Conservation (phyloP, 1,140 invertebrate species). For the Drosophila seguyi region DNA sequence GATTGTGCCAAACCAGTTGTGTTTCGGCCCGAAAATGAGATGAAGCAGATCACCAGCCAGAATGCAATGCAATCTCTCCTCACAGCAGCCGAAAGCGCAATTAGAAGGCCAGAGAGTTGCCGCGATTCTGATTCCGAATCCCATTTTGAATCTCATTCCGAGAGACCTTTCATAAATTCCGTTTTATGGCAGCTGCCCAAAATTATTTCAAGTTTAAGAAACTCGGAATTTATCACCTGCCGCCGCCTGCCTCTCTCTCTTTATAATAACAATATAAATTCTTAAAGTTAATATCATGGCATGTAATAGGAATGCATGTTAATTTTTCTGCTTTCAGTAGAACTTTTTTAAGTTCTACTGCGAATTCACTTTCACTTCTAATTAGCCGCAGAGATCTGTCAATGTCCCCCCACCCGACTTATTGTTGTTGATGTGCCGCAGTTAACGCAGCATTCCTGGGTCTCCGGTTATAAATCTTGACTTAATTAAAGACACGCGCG, state of each 20-base stretch:
- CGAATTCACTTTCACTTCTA: constrained; percentile 52
- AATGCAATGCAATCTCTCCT: constrained; percentile 35
- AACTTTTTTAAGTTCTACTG: not conserved
- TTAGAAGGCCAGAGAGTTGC: constrained; percentile 17
- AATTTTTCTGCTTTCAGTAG: not conserved
- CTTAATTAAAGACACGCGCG: constrained; percentile 78
- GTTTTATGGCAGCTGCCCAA: constrained; percentile 56
- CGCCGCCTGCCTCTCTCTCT: not conserved
- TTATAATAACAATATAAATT: constrained; percentile 22
- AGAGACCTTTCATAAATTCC: constrained; percentile 67
- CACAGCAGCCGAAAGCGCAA: constrained; percentile 11
- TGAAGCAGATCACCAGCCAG: constrained; percentile 18
- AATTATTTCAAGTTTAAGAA: constrained; percentile 45
- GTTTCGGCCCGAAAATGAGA: constrained; percentile 20
- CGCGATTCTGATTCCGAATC: not conserved
- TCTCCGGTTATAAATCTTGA: constrained; percentile 69
- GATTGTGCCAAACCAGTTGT: constrained; percentile 66
- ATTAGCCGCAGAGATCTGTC: constrained; percentile 29
- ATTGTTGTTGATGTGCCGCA: constrained; percentile 53
- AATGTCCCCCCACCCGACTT: constrained; percentile 23
- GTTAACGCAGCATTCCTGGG: constrained; percentile 42
- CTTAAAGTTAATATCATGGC: not conserved
- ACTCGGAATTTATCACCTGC: constrained; percentile 58
- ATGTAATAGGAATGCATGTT: not conserved
- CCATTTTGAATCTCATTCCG: not conserved